Base-by-base conservation (phyloP, 2,888 invertebrate genomes). In the Netelia inedita region DNA sequence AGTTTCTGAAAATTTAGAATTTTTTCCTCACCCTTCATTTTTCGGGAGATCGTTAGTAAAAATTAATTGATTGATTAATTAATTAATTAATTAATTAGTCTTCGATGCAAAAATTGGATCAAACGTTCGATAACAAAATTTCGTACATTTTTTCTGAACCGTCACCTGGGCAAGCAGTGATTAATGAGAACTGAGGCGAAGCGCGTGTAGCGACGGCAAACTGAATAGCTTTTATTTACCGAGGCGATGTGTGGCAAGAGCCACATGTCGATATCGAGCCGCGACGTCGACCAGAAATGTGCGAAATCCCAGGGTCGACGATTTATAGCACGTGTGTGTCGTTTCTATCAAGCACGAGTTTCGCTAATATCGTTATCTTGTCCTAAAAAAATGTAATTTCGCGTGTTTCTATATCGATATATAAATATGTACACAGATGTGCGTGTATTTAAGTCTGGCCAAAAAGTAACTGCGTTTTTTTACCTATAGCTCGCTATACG, bases 301-400 rank as follows among this genome's bases (percentile, higher is more conserved):
- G 79, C 41, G 35, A 79, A 71, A 71, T 28, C 50, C 10, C 79
- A 41, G 61, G 14, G 41, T n/a, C 63, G 53, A 63, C 41, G 21
- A 79, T 79, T 79, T 79, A 79, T 79, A 35, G 79, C 21, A 53
- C 61, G 28, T 43, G 43, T 43, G 43, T 35, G 63, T 28, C 53
- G 28, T 53, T 46, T 46, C 23, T 28, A 46, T 78, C 46, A 6
- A 19, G 53, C 19, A 28, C n/a, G 28, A 28, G 28, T 53, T 35
- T 41, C 43, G 63, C 74, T 74, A 21, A 35, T 74, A 63, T 10
- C 65, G 35, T 46, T 46, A 46, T 14, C 41, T 8, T 2, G 50
- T 55, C 28, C 16, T 57, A 41, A 57, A 57, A 11, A 35, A 55
- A 43, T 59, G 21, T 59, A 46, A 11, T 11, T 46, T 11, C 11